Evolutionary conservation across 2,113 vertebrate genomes (phyloP), one percentile per base, ranked within the genome.

Genomic region (Maccullochella peelii): DNA sequence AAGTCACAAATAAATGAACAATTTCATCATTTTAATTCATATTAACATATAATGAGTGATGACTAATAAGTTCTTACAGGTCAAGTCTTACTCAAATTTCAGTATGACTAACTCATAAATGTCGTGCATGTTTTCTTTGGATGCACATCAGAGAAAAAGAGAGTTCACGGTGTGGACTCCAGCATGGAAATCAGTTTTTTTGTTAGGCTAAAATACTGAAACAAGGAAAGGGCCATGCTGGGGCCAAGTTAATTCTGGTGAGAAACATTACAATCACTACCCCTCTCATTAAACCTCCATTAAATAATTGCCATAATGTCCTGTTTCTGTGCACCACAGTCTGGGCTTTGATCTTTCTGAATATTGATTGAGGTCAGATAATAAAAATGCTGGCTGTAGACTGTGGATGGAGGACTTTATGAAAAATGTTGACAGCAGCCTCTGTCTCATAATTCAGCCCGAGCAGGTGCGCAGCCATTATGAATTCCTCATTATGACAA

Each of bases 401-500:
- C 44, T 62, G 47, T 23, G 50, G 47, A 70, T 67, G 52, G 77
- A 78, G 50, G 25, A 52, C 52, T 79, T 73, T n/a, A 73, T 77
- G 73, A 90, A 79, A 85, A 78, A 86, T 47, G 75, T 73, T 44
- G 71, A 67, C 67, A 33, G 65, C 68, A 67, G 54, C 68, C 77
- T 62, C n/a, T 23, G 49, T 66, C 85, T 75, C 68, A 88, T 86
- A 73, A 86, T 65, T 92, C 71, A 91, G 65, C 16, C 38, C 20
- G 47, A 83, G 82, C 86, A 89, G 91, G 87, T 89, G 87, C 21
- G 27, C n/a, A 38, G 77, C 80, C 77, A 85, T 85, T 82, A 89
- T 80, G 62, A 79, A 88, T 89, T 69, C 65, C 68, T 89, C 77
- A 90, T 91, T 80, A 87, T 87, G 88, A 87, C 77, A 71, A 90